Percentiles rank a stretch among this genome's conserved stretches.
Evolutionary conservation across 2,113 vertebrate species (phyloP).

Genomic region (Cryptomyrus ogoouensis): DNA sequence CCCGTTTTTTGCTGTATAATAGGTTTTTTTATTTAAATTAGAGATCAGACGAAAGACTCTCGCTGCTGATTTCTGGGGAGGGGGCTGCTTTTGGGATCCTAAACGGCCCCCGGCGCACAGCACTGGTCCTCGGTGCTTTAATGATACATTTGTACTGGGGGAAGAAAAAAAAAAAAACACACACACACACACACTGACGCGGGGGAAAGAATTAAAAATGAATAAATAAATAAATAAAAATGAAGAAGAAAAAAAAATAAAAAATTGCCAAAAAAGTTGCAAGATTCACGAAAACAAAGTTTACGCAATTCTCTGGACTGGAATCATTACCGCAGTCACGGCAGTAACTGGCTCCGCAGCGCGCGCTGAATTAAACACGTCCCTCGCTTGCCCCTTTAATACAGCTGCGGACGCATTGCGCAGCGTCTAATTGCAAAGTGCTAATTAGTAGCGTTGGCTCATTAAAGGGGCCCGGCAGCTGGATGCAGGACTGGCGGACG

Average conservation of each 20-base stretch:
- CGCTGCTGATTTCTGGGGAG: slow-evolving; percentile 56
- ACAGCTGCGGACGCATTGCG: neutral
- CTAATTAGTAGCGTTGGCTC: slow-evolving; percentile 6
- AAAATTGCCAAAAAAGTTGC: slow-evolving; percentile 38
- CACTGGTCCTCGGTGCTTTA: slow-evolving; percentile 57
- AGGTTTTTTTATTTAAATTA: slow-evolving; percentile 71
- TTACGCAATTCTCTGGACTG: slow-evolving; percentile 26
- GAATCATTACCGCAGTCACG: slow-evolving; percentile 42
- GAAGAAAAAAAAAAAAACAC: neutral
- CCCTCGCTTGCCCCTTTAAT: neutral
- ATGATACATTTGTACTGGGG: slow-evolving; percentile 14
- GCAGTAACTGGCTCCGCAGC: slow-evolving; percentile 26
- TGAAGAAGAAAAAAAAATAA: slow-evolving; percentile 26
- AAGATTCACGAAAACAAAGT: slow-evolving; percentile 47
- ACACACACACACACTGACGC: neutral
- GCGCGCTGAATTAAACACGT: slow-evolving; percentile 30
- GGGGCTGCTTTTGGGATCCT: slow-evolving; percentile 53
- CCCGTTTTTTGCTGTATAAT: slow-evolving; percentile 67
- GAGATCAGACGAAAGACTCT: slow-evolving; percentile 65
- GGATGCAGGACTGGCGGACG: neutral
- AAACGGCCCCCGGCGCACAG: slow-evolving; percentile 53
- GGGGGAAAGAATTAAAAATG: slow-evolving; percentile 21
- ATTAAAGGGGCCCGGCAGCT: neutral
- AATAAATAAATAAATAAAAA: neutral
- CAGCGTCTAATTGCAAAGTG: neutral